Evolutionary conservation across 2,888 invertebrate species (phyloP), one percentile per base, ranked within the genome.

Genomic region (Epinotia nisella): DNA sequence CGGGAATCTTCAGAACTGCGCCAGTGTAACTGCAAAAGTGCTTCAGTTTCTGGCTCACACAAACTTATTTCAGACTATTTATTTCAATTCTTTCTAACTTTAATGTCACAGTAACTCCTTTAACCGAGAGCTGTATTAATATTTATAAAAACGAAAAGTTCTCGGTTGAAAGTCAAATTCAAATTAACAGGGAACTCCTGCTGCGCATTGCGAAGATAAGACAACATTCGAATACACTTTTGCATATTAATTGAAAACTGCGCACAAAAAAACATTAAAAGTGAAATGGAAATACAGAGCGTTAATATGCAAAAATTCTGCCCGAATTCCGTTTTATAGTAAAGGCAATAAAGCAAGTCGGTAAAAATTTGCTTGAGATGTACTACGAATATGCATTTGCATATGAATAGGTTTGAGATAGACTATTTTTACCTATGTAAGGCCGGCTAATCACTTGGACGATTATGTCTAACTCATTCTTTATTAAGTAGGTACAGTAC

Each of bases 171-270:
- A 74, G 62, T 58, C 55, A 64, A 71, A 73, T 71, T 69, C 55
- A 67, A 66, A 70, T 69, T 65, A 69, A 75, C 75, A 72, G 65
- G 49, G 70, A 74, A 65, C 70, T 55, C 72, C 78, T 80, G 81
- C 77, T 76, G 78, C 66, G 66, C 41, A 74, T 71, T 75, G 71
- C 61, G 51, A 75, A 82, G 85, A 84, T 84, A 87, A 85, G 83
- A 80, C 80, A 82, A 82, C 81, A 83, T 84, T 85, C 81, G 82
- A 85, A 85, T 84, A 81, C 80, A 78, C 77, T 80, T 86, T 85
- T 84, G 87, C 86, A 87, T 87, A 83, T 85, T 87, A 87, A 87
- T 87, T 85, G 82, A 80, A 69, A 73, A 68, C 80, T 81, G 83
- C 82, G 82, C 74, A 65, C 76, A 73, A 76, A 77, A 79, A 70